Conservation (phyloP, 2,113 vertebrate genomes). For the Ramphastos sulfuratus region DNA sequence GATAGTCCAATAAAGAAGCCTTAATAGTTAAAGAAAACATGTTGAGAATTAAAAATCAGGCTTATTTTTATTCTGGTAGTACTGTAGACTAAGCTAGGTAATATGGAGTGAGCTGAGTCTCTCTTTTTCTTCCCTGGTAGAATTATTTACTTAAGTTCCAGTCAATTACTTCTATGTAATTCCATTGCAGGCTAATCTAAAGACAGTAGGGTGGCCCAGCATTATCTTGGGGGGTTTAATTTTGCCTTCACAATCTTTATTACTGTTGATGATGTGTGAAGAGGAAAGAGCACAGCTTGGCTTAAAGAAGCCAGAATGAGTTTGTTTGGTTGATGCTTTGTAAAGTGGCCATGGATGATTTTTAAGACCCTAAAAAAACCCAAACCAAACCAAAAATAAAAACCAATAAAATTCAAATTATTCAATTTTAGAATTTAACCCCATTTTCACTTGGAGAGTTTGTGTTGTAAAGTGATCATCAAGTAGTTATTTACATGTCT, state of each 20-base stretch:
- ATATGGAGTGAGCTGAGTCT: neutral
- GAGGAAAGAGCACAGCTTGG: neutral
- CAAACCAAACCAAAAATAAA: too few species aligned
- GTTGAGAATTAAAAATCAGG: neutral
- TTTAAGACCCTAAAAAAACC: neutral
- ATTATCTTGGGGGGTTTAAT: neutral
- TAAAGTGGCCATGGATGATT: neutral
- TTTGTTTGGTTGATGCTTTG: neutral
- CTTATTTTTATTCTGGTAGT: neutral
- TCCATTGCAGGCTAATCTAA: constrained; percentile 6
- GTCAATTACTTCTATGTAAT: constrained; percentile 20
- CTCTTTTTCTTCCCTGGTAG: neutral
- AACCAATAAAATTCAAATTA: neutral
- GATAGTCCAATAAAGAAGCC: neutral
- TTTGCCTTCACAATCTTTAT: neutral
- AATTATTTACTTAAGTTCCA: constrained; percentile 30
- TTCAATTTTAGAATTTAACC: neutral
- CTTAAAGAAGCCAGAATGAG: neutral
- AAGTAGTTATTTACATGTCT: neutral
- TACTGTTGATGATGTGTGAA: constrained; percentile 12
- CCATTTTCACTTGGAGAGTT: neutral
- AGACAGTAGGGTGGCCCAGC: neutral
- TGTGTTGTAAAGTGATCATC: neutral
- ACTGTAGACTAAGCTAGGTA: neutral
- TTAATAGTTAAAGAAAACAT: neutral